Evolutionary conservation across 2,797 vertebrate species (phyloP).

Genomic region (Peromyscus melanophrys): DNA sequence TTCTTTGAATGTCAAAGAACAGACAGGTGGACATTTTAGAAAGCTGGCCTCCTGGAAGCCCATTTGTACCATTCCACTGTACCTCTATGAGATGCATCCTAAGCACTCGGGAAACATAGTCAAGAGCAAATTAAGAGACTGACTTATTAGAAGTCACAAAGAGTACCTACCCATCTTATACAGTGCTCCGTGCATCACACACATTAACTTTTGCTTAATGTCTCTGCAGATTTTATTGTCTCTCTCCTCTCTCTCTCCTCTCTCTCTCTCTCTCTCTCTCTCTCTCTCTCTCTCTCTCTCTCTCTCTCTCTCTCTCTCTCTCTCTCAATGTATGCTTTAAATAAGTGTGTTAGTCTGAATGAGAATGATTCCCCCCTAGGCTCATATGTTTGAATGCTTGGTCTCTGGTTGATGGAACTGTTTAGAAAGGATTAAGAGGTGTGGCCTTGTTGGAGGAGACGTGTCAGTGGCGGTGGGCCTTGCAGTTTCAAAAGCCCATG

Average conservation of each 20-base stretch:
- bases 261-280: too few species aligned
- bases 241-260: background rate
- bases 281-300: too few species aligned
- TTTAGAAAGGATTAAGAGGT: background rate
- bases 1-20: background rate
- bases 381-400: background rate
- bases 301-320: too few species aligned
- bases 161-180: background rate
- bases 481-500: background rate
- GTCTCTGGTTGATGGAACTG: background rate
- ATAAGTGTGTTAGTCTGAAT: background rate
- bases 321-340: background rate
- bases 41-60: background rate
- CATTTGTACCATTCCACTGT: background rate
- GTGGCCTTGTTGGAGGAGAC: background rate
- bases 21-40: background rate
- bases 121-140: background rate
- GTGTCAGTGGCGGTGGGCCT: background rate
- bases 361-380: background rate
- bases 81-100: background rate
- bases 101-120: background rate
- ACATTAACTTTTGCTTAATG: background rate
- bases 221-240: background rate
- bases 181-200: background rate
- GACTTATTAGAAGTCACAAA: background rate